A percentile compares a stretch with the other conserved stretches of the same genome.
Evolutionary conservation across 1,140 invertebrate genomes (phyloP).

Genomic region (Ylistrum balloti): DNA sequence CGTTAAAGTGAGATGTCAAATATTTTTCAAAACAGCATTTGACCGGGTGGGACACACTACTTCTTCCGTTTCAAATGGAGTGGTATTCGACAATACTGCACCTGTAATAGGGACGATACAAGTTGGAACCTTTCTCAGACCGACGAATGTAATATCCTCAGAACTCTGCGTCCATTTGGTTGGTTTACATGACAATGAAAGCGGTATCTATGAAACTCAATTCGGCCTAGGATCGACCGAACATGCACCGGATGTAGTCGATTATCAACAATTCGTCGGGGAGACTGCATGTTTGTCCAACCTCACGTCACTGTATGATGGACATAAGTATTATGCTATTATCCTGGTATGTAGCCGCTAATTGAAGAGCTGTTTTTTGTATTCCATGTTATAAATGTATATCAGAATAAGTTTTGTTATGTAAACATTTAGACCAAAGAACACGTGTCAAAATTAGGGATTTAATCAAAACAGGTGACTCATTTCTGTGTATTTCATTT

Average conservation of each 20-base stretch:
- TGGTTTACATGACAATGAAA: neutral
- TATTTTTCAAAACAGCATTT: too few relatives aligned
- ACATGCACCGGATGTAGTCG: neutral
- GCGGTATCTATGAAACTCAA: conserved; percentile 51
- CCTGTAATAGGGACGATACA: conserved; percentile 43
- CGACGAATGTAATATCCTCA: neutral
- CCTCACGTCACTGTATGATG: neutral
- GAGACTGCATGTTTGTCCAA: conserved; percentile 16
- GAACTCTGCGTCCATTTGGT: conserved; percentile 5
- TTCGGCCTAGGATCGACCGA: neutral
- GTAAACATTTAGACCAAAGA: too few relatives aligned
- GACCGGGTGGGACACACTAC: conserved; percentile 46
- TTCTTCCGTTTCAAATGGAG: conserved; percentile 57
- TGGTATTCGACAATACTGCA: conserved; percentile 57
- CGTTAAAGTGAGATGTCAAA: too few relatives aligned
- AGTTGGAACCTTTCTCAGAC: conserved; percentile 18
- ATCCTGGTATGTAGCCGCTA: neutral
- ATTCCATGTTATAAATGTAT: too few relatives aligned
- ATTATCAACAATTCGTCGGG: neutral
- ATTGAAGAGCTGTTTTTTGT: too few relatives aligned
- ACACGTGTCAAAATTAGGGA: too few relatives aligned
- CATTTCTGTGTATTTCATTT: too few relatives aligned
- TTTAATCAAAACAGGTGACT: too few relatives aligned
- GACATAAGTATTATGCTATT: neutral
- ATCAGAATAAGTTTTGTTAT: too few relatives aligned